Evolutionary conservation across 2,888 invertebrate species (phyloP), one percentile per base, ranked within the genome.

Genomic region (Ashinkailepas kermadecensis): DNA sequence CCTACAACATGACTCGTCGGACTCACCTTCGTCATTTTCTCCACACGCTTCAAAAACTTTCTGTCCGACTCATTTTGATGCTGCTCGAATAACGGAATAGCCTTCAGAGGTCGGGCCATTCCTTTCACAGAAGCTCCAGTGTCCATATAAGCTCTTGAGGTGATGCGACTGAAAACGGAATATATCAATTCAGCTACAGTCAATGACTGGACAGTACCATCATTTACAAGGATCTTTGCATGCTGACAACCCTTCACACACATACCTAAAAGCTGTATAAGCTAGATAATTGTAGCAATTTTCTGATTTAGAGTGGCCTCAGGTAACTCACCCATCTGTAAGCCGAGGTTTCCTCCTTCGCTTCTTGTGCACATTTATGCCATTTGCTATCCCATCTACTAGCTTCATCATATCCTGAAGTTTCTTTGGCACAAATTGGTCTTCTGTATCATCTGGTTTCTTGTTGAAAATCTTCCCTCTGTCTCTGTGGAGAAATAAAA

Each of bases 31-130:
- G 70, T 70, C 39, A 70, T 25, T 13, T 70, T 70, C 15, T 70
- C 39, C 70, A 70, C 70, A 1, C 70, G 70, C 13, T n/a, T n/a
- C 25, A 70, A 88, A 86, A 93, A 94, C 12, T 88, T 88, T n/a
- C 89, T 87, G 21, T 90, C 90, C 0, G 89, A 89, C 88, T 94
- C 94, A 0, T 91, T 91, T 0, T 90, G 89, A 82, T 89, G 86
- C 86, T 91, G 91, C 83, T 89, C 89, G 83, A 94, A 89, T 8
- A 89, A 84, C 15, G 90, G 89, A 70, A 91, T 87, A 21, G 89
- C 87, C 86, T 91, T 88, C 85, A 90, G 87, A 79, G 88, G 86
- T 84, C 85, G 87, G 18, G 82, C 82, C 85, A 85, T 85, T 85
- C 86, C 83, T 86, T 86, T 11, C 86, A 85, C 82, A n/a, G 65